A percentile compares a stretch with the other conserved stretches of the same genome.
Conservation (phyloP, 2,797 vertebrate genomes). For the Anguilla marmorata region DNA sequence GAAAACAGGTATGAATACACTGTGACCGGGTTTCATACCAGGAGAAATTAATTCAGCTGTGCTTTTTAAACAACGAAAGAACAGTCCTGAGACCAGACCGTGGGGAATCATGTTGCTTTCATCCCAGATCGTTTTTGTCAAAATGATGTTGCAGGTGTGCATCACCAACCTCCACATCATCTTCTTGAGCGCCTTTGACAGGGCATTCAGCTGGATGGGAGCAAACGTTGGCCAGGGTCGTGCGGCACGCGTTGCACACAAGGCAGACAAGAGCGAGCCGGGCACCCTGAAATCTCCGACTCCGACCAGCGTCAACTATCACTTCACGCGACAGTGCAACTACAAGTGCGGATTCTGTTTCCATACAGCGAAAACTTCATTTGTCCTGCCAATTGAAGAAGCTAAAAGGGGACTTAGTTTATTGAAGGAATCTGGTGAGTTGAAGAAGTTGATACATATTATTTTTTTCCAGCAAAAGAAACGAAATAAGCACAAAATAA, state of each 20-base stretch:
- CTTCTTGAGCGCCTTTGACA: constrained; percentile 28
- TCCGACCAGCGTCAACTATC: constrained; percentile 81
- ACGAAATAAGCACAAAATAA: neutral
- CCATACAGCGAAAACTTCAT: constrained; percentile 93
- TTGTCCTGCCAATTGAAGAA: constrained; percentile 85
- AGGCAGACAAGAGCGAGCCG: neutral
- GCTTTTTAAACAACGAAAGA: neutral
- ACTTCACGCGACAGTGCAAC: constrained; percentile 91
- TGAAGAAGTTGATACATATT: neutral
- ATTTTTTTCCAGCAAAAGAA: neutral
- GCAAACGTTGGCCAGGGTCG: neutral
- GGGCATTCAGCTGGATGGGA: constrained; percentile 36
- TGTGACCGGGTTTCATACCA: neutral
- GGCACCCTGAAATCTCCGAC: constrained; percentile 19
- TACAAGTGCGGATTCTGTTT: constrained; percentile 97
- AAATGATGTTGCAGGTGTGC: constrained; percentile 53
- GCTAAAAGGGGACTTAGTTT: constrained; percentile 78
- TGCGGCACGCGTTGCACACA: neutral
- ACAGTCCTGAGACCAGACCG: neutral
- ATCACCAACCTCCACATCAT: constrained; percentile 44
- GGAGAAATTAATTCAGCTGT: neutral
- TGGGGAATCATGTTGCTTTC: constrained; percentile 47
- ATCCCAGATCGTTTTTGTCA: constrained; percentile 31
- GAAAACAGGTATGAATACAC: neutral
- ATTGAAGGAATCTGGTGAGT: constrained; percentile 79